Percentiles rank a stretch among this genome's conserved stretches.
phyloP scores from a whole-genome alignment of 64 coral and sea anemone species.

The Actinia tenebrosa region DNA sequence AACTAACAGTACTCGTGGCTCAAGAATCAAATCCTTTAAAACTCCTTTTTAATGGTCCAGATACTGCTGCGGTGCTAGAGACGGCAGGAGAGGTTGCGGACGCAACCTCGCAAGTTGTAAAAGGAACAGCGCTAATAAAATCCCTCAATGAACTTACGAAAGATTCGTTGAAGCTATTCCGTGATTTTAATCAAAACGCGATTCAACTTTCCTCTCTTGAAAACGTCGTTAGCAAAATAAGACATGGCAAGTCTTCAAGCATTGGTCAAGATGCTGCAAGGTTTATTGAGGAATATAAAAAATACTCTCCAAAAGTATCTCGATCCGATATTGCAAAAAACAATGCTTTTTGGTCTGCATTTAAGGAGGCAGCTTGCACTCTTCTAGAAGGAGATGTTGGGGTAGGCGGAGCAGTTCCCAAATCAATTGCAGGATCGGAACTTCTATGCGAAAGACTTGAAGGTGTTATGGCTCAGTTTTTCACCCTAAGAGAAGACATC shows the following conservation, averaged over 20 bases:
- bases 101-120: not conserved
- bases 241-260: not conserved
- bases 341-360: not conserved
- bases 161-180: not conserved
- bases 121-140: not conserved
- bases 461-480: conserved; percentile 38
- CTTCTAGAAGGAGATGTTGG: not conserved
- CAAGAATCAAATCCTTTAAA: not conserved
- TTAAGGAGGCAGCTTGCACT: not conserved
- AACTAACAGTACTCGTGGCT: not conserved
- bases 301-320: not conserved
- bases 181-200: not conserved
- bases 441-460: conserved; percentile 49
- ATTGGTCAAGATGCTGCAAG: not conserved
- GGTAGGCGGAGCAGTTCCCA: not conserved
- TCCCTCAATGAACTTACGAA: not conserved
- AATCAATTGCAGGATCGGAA: not conserved
- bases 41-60: not conserved
- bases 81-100: not conserved
- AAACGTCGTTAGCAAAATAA: no score
- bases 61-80: not conserved
- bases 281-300: not conserved
- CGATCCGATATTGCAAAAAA: not conserved
- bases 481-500: conserved; percentile 42
- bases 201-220: not conserved